Base-by-base conservation (phyloP, 1,140 invertebrate genomes). In the Venustaconcha ellipsiformis region DNA sequence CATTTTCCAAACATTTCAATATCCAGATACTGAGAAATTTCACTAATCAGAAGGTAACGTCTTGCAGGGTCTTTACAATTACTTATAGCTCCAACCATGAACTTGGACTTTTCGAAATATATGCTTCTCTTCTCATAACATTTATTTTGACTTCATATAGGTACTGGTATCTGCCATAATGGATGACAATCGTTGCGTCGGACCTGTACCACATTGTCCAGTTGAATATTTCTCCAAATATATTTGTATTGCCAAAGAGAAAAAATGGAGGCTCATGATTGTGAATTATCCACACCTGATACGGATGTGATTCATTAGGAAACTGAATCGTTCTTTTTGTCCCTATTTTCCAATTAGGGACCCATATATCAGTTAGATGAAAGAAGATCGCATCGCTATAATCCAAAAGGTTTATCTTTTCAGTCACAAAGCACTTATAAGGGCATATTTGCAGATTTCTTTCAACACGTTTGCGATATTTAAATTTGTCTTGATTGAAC, bases 1-100 rank as follows among this genome's bases (percentile, higher is more conserved):
- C 82, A 95, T 0, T 69, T 75, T n/a, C 94, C 94, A 80, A 91
- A 94, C 13, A 93, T 87, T 82, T 94, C 93, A 6, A 94, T 89
- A 8, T 76, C n/a, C 67, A 94, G 87, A 79, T 92, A 86, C 37
- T 89, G 88, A 74, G 90, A 80, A 14, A 94, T 82, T 73, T 92
- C 85, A 14, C 84, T 72, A 0, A 92, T 92, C 78, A 92, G 92
- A 1, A 87, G 58, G 79, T 92, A 90, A 20, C 94, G 87, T 2
- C 87, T 84, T 78, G 92, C 92, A 48, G 80, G 84, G 1, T 93
- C 90, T 13, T 86, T 20, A 80, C 94, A 94, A 80, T 94, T 92
- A 74, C 92, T 93, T 6, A 93, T 92, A 77, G 94, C 92, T 92
- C 93, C 94, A 4, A 91, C 91, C 0, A 92, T 92, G 64, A 82